These are phyloP conservation scores for Clusia tigrina DNA, from an alignment of 2,888 invertebrate species.

Conservation along the genomic window DNA sequence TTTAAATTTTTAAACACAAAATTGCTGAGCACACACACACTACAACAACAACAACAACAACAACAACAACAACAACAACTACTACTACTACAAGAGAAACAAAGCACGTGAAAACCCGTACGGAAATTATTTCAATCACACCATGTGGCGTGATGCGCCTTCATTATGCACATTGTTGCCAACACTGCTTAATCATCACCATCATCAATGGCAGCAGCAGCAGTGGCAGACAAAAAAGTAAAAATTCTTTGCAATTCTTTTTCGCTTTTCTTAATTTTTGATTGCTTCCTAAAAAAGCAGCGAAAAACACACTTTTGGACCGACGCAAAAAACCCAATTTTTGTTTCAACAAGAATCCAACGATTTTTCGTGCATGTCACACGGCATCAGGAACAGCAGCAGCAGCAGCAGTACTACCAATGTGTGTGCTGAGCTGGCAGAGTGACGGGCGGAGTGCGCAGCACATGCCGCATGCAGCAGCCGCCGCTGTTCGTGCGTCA, in stretches of 20 bases:
- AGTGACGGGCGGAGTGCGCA: too few species aligned
- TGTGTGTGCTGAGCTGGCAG: too few species aligned
- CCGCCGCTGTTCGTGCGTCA: too few species aligned
- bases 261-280: neutral
- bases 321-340: neutral
- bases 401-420: too few species aligned
- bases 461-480: neutral
- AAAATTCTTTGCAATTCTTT: neutral
- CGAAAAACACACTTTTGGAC: neutral
- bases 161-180: neutral
- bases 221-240: neutral
- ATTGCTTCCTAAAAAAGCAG: neutral
- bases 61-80: too few species aligned
- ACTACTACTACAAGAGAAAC: too few species aligned
- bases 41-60: too few species aligned
- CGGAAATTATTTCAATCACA: neutral
- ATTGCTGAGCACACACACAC: too few species aligned
- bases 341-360: neutral
- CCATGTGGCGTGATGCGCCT: neutral
- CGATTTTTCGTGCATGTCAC: neutral
- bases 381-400: too few species aligned
- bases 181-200: neutral
- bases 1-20: too few species aligned
- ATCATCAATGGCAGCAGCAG: neutral
- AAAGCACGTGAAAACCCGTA: too few species aligned